Percentiles rank a stretch among this genome's conserved stretches.
phyloP scores from a whole-genome alignment of 2,888 invertebrate genomes.

The Caenorhabditis uteleia region DNA sequence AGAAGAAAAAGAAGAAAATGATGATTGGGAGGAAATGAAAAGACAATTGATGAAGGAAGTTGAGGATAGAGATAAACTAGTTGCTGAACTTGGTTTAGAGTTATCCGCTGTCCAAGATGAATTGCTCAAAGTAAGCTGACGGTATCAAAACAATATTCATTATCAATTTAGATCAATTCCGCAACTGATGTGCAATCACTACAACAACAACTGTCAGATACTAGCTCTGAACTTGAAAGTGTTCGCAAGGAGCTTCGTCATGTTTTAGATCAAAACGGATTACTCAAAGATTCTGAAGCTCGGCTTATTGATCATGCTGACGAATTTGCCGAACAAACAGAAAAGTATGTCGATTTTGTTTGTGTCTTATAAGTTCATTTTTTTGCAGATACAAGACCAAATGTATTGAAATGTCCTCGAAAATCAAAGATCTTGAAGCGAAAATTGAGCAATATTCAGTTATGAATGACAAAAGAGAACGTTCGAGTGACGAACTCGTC shows the following conservation, averaged over 20 bases:
- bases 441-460: background rate
- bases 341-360: constrained; percentile 9
- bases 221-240: constrained; percentile 4
- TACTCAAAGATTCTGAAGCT: constrained; percentile 46
- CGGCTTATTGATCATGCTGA: constrained; percentile 47
- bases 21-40: background rate
- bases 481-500: constrained; percentile 14
- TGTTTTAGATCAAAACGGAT: constrained; percentile 32
- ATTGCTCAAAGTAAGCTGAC: constrained; percentile 1
- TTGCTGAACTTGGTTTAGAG: constrained; percentile 6
- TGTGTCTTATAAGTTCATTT: background rate
- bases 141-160: constrained; percentile 5
- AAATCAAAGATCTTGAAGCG: constrained; percentile 7
- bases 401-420: constrained; percentile 1
- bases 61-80: constrained; percentile 10
- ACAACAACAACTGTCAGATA: background rate
- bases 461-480: background rate
- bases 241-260: constrained; percentile 3
- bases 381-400: constrained; percentile 3
- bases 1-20: constrained; percentile 9
- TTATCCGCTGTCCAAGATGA: constrained; percentile 8
- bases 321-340: constrained; percentile 36
- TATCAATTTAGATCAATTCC: no score
- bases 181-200: constrained; percentile 1
- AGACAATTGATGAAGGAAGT: constrained; percentile 12